phyloP scores from a whole-genome alignment of 1,140 invertebrate species.

The Leptinotarsa defecta region DNA sequence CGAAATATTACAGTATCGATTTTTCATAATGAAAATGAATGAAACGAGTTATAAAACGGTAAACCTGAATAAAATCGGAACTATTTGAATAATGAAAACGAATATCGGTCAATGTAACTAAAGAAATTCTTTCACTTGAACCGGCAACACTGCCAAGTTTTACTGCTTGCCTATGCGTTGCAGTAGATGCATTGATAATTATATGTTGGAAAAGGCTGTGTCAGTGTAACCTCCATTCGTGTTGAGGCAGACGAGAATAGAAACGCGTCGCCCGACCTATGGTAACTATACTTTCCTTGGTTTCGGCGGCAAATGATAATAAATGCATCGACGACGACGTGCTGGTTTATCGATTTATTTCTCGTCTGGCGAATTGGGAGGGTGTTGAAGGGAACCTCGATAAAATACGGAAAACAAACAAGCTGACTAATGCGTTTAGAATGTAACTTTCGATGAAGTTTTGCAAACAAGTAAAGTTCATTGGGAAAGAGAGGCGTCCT shows the following conservation, averaged over 20 bases:
- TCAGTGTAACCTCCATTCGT: neutral
- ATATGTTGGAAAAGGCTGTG: too few relatives aligned
- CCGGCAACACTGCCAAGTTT: neutral
- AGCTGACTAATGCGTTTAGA: conserved; percentile 5
- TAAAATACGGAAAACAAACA: neutral
- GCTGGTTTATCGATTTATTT: conserved; percentile 1
- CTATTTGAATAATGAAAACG: too few relatives aligned
- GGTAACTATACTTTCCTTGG: neutral
- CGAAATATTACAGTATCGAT: too few relatives aligned
- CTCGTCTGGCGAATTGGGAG: neutral
- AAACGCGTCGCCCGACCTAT: neutral
- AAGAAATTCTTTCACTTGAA: neutral
- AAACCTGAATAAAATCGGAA: too few relatives aligned
- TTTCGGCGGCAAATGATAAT: neutral
- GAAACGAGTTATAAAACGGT: too few relatives aligned
- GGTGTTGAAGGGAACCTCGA: neutral
- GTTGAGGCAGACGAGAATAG: neutral
- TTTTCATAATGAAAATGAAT: too few relatives aligned
- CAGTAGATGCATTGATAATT: neutral
- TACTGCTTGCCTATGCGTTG: neutral
- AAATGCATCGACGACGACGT: neutral
- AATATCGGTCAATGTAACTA: neutral
- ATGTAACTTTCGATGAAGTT: neutral
- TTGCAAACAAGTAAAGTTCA: too few relatives aligned
- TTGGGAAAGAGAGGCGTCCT: too few relatives aligned